Conservation (phyloP, 53 echinoderm and acorn worm species). For the Holothuria scabra region DNA sequence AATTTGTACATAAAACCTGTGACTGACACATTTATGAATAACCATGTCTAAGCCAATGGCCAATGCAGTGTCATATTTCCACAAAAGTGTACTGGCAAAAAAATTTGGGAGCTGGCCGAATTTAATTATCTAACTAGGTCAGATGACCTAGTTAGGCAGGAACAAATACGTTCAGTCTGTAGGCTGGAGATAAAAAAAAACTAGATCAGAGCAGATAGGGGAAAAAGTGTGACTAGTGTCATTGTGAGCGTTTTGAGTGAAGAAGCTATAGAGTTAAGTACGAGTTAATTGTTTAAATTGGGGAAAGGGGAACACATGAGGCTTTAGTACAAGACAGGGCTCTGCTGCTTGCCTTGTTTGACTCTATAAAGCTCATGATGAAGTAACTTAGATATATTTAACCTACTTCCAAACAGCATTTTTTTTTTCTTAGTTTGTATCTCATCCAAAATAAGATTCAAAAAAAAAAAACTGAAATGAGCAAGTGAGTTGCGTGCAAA, state of each 20-base stretch:
- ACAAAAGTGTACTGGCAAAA: slow-evolving; percentile 46
- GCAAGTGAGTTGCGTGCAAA: too few species aligned
- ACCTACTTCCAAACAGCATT: not conserved
- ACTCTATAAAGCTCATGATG: not conserved
- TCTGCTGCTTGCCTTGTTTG: slow-evolving; percentile 3
- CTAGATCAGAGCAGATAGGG: slow-evolving; percentile 14
- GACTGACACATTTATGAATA: slow-evolving; percentile 47
- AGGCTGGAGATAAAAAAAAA: slow-evolving; percentile 33
- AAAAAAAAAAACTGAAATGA: too few species aligned
- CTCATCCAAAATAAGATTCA: too few species aligned
- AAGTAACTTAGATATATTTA: slow-evolving; percentile 18
- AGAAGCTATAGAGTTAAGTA: slow-evolving; percentile 28
- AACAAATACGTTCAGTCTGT: slow-evolving; percentile 43
- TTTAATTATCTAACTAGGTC: slow-evolving; percentile 52
- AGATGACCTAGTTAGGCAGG: slow-evolving; percentile 45
- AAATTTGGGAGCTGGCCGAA: slow-evolving; percentile 41
- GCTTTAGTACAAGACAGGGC: not conserved
- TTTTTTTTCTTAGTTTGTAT: too few species aligned
- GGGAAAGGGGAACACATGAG: slow-evolving; percentile 29
- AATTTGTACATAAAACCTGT: slow-evolving; percentile 46
- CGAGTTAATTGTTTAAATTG: slow-evolving; percentile 44
- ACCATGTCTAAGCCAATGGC: slow-evolving; percentile 46
- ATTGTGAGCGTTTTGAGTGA: not conserved
- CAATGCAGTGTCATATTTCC: slow-evolving; percentile 36
- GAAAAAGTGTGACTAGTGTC: slow-evolving; percentile 13